Evolutionary conservation across 2,113 vertebrate genomes (phyloP), one percentile per base, ranked within the genome.

Genomic region (Hystrix brachyura): DNA sequence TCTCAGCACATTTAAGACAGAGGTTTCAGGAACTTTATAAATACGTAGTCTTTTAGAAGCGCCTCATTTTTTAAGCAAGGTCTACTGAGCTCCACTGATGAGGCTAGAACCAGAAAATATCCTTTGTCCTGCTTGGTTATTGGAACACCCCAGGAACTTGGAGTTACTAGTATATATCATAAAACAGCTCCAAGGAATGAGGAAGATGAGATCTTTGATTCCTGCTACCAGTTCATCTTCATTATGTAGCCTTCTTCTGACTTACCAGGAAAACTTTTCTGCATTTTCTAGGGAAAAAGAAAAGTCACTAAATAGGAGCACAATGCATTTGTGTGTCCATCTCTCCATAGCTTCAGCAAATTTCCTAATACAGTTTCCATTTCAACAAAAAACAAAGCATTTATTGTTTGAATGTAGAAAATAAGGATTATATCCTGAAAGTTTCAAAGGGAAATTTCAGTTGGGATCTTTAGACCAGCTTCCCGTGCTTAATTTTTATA

Each of bases 371-470:
- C 53, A 60, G 88, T 10, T 0, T 8, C 38, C 95, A 94, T 57
- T 91, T 89, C 78, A 62, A 62, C 34, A 86, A 87, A 84, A 80
- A 48, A 59, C 57, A 76, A 94, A 80, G 55, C 29, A 32, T 25
- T 59, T 81, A 55, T 15, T 92, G 79, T 78, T 82, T 91, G 82
- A 94, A 84, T 92, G 92, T 90, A 92, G 72, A 79, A 72, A 90
- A 95, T 98, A 95, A 95, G 94, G 64, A 3, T 0, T 0, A 13
- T 46, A 97, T 80, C 95, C 74, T 3, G 0, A 83, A 82, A 74
- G 85, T 97, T 95, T 83, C 93, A 97, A 92, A 97, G 89, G 94
- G 64, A 95, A 62, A 25, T 85, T 86, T 93, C 60, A 38, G 67
- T 65, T 74, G 74, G 53, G 62, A 85, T 95, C 95, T 97, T 97